Evolutionary conservation across 2,797 vertebrate genomes (phyloP), one percentile per base, ranked within the genome.

Genomic region (Bradypus variegatus): DNA sequence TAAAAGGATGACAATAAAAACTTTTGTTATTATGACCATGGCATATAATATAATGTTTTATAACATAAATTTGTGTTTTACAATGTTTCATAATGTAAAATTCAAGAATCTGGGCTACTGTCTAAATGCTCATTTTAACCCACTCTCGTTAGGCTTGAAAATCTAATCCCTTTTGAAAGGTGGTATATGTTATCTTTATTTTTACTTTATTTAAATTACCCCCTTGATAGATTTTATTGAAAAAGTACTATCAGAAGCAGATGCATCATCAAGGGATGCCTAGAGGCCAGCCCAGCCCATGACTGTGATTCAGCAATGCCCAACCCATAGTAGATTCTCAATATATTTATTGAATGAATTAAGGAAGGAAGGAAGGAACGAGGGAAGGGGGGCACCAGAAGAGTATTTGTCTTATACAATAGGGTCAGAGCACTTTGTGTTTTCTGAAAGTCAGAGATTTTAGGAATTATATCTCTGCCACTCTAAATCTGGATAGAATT

Each of bases 81-180:
- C 62, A 79, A 85, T 27, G 18, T 73, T 75, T 78, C 70, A 31
- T 76, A 79, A 81, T 19, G 15, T 69, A 83, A 88, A 70, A 77
- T 36, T 15, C 62, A 75, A 94, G 48, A 91, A 53, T 38, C 60
- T 50, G 25, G 79, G 12, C 21, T n/a, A 76, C 8, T 53, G 6
- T 76, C 53, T 90, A 91, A 87, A 78, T 89, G 36, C 64, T 89
- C 25, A 85, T 70, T 88, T 85, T 94, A 94, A 75, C 14, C 81
- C 45, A 80, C 36, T 88, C 50, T 81, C 64, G 80, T 45, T 55
- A 53, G n/a, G 31, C 70, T 95, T 93, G 95, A 95, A 96, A 92
- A 96, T 0, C 0, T 89, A 95, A 95, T 62, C 93, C 88, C 92
- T 96, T 95, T 91, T 76, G 70, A 93, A 48, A 93, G 91, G 67